Evolutionary conservation across 53 echinoderm and acorn worm species (phyloP).

Genomic region (Patiria pectinifera): DNA sequence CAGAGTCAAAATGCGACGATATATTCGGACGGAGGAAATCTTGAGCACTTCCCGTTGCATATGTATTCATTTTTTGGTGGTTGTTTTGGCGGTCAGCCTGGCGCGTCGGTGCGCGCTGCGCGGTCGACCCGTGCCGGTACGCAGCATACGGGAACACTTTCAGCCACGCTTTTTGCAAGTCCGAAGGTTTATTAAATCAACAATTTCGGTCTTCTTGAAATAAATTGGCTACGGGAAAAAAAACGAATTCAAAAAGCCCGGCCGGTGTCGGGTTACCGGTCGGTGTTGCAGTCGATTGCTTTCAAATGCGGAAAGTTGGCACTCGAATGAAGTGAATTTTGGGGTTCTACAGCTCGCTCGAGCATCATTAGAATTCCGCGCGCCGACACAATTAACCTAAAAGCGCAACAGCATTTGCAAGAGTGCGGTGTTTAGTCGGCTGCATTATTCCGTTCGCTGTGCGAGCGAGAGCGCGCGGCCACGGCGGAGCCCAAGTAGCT

Average conservation of each 20-base stretch:
- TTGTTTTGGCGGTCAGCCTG: conserved; percentile 5
- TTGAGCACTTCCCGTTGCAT: conserved; percentile 47
- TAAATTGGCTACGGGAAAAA: conserved; percentile 59
- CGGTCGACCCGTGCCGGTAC: background rate
- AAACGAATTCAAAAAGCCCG: conserved; percentile 39
- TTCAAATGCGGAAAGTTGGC: conserved; percentile 65
- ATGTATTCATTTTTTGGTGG: conserved; percentile 32
- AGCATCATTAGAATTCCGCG: conserved; percentile 52
- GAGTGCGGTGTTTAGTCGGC: background rate
- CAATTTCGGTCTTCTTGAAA: conserved; percentile 63
- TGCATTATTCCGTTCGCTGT: conserved; percentile 5
- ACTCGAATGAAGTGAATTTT: conserved; percentile 58
- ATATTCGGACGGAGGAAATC: conserved; percentile 17
- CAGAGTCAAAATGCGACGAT: conserved; percentile 23
- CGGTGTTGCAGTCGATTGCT: conserved; percentile 53
- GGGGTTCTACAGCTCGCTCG: conserved; percentile 35
- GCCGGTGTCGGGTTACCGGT: conserved; percentile 48
- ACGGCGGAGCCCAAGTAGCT: conserved; percentile 16
- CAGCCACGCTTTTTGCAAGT: conserved; percentile 28
- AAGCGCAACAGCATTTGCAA: conserved; percentile 36
- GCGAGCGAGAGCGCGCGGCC: background rate
- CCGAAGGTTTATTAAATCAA: conserved; percentile 53
- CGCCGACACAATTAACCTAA: conserved; percentile 64
- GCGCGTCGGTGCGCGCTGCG: background rate
- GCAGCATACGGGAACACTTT: conserved; percentile 7